Percentiles rank a stretch among this genome's conserved stretches.
Evolutionary conservation across 2,113 vertebrate species (phyloP).

Genomic region (Cricetomys ansorgei): DNA sequence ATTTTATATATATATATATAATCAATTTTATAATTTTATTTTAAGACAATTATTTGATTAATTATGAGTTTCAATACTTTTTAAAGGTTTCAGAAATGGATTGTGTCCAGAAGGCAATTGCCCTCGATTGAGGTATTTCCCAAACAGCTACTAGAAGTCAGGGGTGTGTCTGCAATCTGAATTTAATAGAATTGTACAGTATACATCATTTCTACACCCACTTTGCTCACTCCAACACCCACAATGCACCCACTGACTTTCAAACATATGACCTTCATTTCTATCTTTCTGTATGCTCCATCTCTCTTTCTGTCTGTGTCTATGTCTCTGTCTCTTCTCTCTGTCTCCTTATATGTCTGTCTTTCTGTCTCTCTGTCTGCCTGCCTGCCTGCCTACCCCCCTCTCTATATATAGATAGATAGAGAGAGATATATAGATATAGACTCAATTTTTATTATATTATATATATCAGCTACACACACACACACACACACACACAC

Average conservation of each 20-base stretch:
- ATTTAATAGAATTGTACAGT: not conserved
- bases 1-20: not conserved
- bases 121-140: not conserved
- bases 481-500: no score
- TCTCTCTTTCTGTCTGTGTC: not conserved
- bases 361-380: no score
- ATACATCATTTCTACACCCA: not conserved
- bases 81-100: not conserved
- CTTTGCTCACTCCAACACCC: not conserved
- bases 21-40: no score
- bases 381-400: no score
- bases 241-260: not conserved
- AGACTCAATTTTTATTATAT: no score
- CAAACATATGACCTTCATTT: not conserved
- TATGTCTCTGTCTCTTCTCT: not conserved
- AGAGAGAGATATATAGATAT: no score
- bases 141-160: not conserved
- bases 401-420: no score
- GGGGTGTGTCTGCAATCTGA: not conserved
- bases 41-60: not conserved
- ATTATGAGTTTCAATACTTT: not conserved
- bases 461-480: no score
- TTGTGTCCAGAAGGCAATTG: not conserved
- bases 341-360: no score
- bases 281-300: no score